Conservation (phyloP, 2,113 vertebrate species). For the Galeopterus variegatus region DNA sequence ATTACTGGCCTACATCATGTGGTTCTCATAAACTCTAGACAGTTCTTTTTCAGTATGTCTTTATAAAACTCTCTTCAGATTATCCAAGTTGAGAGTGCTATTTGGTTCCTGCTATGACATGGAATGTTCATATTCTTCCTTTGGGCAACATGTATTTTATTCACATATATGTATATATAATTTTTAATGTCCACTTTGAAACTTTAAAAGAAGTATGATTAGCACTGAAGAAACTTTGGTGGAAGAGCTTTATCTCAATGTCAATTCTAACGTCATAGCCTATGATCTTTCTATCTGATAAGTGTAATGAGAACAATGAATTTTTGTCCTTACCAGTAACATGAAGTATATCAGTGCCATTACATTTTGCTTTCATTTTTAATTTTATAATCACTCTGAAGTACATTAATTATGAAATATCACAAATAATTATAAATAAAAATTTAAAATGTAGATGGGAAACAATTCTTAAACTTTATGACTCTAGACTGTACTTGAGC, state of each 20-base stretch:
- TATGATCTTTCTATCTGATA: not conserved
- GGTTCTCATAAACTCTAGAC: not conserved
- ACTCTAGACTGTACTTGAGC: not conserved
- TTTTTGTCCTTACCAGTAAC: not conserved
- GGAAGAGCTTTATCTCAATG: not conserved
- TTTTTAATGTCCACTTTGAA: conserved; percentile 24
- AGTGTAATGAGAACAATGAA: not conserved
- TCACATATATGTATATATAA: not conserved
- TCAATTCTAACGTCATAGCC: not conserved
- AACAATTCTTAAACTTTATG: not conserved
- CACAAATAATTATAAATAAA: not conserved
- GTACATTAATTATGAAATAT: not conserved
- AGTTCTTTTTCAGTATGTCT: not conserved
- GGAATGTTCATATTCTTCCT: not conserved
- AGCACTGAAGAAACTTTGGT: not conserved
- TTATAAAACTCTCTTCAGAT: not conserved
- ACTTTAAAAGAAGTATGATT: not conserved
- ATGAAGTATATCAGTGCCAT: not conserved
- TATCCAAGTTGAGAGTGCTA: not conserved
- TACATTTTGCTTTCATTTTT: not conserved
- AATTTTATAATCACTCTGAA: not conserved
- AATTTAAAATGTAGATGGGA: not conserved
- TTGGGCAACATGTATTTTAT: not conserved
- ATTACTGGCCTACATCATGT: not conserved
- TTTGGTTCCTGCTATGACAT: not conserved